Percentiles rank a stretch among this genome's conserved stretches.
phyloP scores from a whole-genome alignment of 2,113 vertebrate genomes.

The Platichthys stellatus region DNA sequence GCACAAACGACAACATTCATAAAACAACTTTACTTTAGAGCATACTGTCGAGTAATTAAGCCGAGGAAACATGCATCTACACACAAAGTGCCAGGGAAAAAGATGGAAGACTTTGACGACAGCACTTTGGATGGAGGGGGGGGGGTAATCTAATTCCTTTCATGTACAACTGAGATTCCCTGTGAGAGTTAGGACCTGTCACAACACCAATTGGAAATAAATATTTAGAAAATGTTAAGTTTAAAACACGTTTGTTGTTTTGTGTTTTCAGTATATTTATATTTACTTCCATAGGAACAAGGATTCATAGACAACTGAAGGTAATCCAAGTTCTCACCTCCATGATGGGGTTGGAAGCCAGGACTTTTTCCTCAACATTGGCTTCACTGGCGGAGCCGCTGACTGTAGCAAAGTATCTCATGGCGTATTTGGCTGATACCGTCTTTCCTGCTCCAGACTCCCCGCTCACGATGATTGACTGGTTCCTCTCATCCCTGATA shows the following conservation, averaged over 20 bases:
- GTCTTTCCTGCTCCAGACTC: slow-evolving; percentile 98
- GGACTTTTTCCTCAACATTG: slow-evolving; percentile 95
- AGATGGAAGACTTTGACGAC: neutral
- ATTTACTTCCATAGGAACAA: neutral
- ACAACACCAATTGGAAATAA: no score
- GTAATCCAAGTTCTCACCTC: slow-evolving; percentile 85
- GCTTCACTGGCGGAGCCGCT: slow-evolving; percentile 96
- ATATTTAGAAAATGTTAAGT: neutral
- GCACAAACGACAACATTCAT: neutral
- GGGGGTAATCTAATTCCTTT: neutral
- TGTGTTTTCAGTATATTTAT: no score
- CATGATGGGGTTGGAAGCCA: slow-evolving; percentile 99
- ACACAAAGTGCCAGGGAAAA: neutral
- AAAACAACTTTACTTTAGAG: neutral
- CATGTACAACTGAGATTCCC: neutral
- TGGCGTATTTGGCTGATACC: slow-evolving; percentile 97
- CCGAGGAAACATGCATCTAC: neutral
- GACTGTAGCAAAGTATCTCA: slow-evolving; percentile 98
- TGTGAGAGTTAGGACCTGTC: neutral
- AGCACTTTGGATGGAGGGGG: neutral
- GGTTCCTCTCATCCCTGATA: slow-evolving; percentile 94
- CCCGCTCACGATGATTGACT: slow-evolving; percentile 98
- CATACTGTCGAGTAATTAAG: neutral
- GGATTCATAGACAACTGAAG: neutral
- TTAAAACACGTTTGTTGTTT: neutral